Evolutionary conservation across 2,113 vertebrate species (phyloP).

Genomic region (Seriola rivoliana): DNA sequence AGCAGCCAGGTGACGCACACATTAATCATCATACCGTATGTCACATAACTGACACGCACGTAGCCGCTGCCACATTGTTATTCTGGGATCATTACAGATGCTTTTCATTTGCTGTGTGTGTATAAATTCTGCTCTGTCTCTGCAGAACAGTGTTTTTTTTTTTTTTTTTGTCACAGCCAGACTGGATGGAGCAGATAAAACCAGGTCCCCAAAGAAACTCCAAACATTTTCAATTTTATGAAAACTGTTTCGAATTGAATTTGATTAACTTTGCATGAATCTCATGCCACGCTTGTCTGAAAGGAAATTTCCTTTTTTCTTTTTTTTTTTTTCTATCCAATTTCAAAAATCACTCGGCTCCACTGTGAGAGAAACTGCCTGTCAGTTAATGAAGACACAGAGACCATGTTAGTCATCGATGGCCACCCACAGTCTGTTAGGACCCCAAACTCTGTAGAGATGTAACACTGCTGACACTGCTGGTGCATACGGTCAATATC

Average conservation of each 20-base stretch:
- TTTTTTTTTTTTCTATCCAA: slow-evolving; percentile 3
- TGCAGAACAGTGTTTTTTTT: neutral
- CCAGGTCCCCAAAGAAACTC: slow-evolving; percentile 25
- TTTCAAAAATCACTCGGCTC: slow-evolving; percentile 38
- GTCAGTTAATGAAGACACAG: slow-evolving; percentile 56
- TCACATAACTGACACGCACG: slow-evolving; percentile 58
- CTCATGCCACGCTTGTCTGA: slow-evolving; percentile 4
- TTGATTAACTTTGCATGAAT: slow-evolving; percentile 57
- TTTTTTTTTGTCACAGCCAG: neutral
- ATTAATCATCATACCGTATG: slow-evolving; percentile 56
- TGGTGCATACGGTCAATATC: slow-evolving; percentile 54
- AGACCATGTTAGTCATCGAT: slow-evolving; percentile 46
- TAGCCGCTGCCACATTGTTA: slow-evolving; percentile 41
- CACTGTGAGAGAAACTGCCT: slow-evolving; percentile 17
- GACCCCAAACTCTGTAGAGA: slow-evolving; percentile 46
- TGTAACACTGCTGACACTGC: slow-evolving; percentile 47
- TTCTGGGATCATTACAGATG: slow-evolving; percentile 50
- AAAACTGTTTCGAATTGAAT: slow-evolving; percentile 52
- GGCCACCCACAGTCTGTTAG: slow-evolving; percentile 45
- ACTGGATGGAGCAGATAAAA: slow-evolving; percentile 54
- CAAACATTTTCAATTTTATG: slow-evolving; percentile 34
- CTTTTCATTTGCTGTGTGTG: slow-evolving; percentile 34
- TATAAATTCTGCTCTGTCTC: slow-evolving; percentile 28
- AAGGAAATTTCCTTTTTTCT: neutral
- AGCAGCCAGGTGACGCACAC: slow-evolving; percentile 60